Base-by-base conservation (phyloP, 1,140 invertebrate species). In the Hypsibius dujardini region DNA sequence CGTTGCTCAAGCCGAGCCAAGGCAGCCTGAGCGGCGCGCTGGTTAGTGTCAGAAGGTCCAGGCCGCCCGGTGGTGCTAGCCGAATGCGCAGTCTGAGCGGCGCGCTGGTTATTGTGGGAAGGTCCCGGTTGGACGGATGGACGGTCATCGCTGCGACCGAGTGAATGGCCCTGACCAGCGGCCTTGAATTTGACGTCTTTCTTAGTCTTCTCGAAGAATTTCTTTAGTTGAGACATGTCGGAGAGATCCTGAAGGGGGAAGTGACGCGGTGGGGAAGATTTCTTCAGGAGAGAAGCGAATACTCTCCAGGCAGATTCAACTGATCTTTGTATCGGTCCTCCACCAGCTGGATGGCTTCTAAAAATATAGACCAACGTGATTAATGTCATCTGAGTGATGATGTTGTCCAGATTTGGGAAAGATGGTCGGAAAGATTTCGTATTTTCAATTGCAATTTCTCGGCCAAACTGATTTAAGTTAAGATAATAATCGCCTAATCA, bases 161-260 rank as follows among this genome's bases (percentile, higher is more conserved):
- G 78, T 77, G 84, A 86, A 76, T 90, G 86, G 7, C 92, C 92
- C 46, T 86, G 87, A 2, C 92, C 92, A 71, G 88, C 89, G 75
- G 85, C 80, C 78, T 92, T 92, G 76, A 95, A 95, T 76, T 92
- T 92, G 0, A 86, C 83, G 77, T 94, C 89, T 1, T 85, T 80
- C 78, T 91, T 90, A 78, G 90, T 92, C 76, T 88, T 91, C 72
- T 87, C 83, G 77, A 95, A 92, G 79, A 93, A 94, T 74, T 87
- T 87, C 77, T 89, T 91, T 59, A 95, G 90, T 0, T 89, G 87
- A 46, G 87, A 86, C 89, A 92, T 93, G 47, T 42, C 75, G 67
- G 45, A 15, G 70, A 3, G 1, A 47, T 47, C 47, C 40, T 73
- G 46, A 50, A 14, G 28, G 15, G 14, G 14, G 45, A 14, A 2